phyloP scores from a whole-genome alignment of 1,140 invertebrate genomes.

The Drosophila ercepeae region DNA sequence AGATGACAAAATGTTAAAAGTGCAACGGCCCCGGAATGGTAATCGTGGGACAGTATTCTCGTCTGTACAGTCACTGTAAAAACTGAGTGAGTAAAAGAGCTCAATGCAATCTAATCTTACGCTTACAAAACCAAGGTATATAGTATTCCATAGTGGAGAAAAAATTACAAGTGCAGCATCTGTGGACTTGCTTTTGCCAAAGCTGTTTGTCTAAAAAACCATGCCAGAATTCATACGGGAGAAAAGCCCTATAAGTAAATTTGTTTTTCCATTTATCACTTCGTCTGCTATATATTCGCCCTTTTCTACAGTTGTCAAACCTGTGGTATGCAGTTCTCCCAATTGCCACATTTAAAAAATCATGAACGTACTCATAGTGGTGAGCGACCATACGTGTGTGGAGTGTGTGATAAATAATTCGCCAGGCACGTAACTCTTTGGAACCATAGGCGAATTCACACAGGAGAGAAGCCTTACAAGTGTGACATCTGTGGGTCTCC shows the following conservation, averaged over 20 bases:
- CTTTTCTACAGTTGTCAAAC: too few species aligned
- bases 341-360: conserved; percentile 96
- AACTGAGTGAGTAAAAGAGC: conserved; percentile 71
- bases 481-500: conserved; percentile 94
- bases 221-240: too few species aligned
- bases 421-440: conserved; percentile 93
- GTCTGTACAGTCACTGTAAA: conserved; percentile 56
- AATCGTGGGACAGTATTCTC: conserved; percentile 87
- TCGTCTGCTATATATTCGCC: too few species aligned
- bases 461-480: too few species aligned
- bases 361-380: conserved; percentile 96
- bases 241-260: too few species aligned
- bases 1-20: conserved; percentile 93
- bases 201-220: conserved; percentile 95
- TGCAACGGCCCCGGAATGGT: conserved; percentile 94
- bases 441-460: too few species aligned
- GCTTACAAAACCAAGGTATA: conserved; percentile 35
- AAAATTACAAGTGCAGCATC: conserved; percentile 95
- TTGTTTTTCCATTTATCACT: too few species aligned
- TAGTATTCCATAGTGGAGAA: too few species aligned
- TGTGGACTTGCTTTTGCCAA: conserved; percentile 97
- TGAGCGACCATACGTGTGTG: conserved; percentile 95
- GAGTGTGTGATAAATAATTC: conserved; percentile 95
- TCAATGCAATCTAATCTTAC: conserved; percentile 16
- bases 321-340: conserved; percentile 93